phyloP scores from a whole-genome alignment of 2,797 vertebrate genomes.

The Calcarius lapponicus region DNA sequence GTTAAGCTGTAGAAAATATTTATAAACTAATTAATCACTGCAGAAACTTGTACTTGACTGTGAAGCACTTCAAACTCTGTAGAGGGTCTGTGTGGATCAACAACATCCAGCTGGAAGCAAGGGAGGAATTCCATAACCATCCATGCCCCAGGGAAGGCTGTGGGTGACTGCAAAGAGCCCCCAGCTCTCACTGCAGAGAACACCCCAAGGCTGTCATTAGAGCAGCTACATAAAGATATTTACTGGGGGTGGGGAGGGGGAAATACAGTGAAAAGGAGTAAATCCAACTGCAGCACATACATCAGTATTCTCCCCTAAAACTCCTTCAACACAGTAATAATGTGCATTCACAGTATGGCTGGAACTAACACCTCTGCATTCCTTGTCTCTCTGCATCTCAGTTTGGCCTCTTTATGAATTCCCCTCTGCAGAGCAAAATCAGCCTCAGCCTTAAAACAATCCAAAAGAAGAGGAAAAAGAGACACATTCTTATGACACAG shows the following conservation, averaged over 20 bases:
- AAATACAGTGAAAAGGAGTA: neutral
- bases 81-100: neutral
- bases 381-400: neutral
- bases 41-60: neutral
- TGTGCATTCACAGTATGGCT: neutral
- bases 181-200: neutral
- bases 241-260: neutral
- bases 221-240: neutral
- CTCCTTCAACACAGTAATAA: neutral
- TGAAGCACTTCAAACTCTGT: neutral
- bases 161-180: no score
- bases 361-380: neutral
- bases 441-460: neutral
- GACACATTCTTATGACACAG: accelerated
- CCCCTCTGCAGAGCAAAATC: neutral
- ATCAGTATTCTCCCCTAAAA: neutral
- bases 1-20: neutral
- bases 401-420: neutral
- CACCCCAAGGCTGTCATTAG: neutral
- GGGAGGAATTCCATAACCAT: neutral
- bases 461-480: neutral
- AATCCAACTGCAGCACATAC: neutral
- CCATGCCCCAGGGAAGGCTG: neutral
- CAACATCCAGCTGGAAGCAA: neutral
- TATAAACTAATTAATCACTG: neutral